These are phyloP conservation scores for Neotoxoptera formosana DNA, from an alignment of 1,140 invertebrate genomes.

Conservation along the genomic window DNA sequence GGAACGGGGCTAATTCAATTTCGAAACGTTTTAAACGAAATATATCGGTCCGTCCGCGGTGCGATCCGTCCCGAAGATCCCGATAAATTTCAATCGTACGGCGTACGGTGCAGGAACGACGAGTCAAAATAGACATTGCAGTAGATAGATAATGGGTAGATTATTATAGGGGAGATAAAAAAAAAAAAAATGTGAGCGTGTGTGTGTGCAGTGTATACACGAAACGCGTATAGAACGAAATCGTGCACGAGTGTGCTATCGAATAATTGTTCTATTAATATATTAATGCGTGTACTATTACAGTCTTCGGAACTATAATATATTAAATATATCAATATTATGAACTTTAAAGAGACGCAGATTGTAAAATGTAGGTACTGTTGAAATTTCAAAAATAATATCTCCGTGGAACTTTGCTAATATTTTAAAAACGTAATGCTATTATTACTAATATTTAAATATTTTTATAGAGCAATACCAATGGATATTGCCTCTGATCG, in stretches of 20 bases:
- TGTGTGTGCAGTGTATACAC: neutral
- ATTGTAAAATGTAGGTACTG: neutral
- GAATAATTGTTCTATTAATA: neutral
- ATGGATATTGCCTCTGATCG: neutral
- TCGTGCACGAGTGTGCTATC: neutral
- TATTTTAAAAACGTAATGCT: too few relatives aligned
- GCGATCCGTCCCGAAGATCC: neutral
- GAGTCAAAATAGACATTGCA: neutral
- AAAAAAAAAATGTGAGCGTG: neutral
- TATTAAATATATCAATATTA: too few relatives aligned
- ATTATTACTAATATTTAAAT: too few relatives aligned
- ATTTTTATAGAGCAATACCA: too few relatives aligned
- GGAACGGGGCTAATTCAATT: slow-evolving; percentile 28
- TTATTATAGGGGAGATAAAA: neutral
- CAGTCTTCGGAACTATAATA: neutral
- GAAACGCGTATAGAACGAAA: neutral
- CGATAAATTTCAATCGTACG: neutral
- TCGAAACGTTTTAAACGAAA: slow-evolving; percentile 11
- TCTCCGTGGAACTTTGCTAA: too few relatives aligned
- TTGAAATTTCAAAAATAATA: neutral
- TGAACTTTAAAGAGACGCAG: neutral
- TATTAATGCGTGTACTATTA: neutral
- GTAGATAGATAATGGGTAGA: neutral
- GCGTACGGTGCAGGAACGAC: neutral
- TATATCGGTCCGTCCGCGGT: neutral